A percentile compares a stretch with the other conserved stretches of the same genome.
Conservation (phyloP, 2,113 vertebrate genomes). For the Ptyas mucosa region DNA sequence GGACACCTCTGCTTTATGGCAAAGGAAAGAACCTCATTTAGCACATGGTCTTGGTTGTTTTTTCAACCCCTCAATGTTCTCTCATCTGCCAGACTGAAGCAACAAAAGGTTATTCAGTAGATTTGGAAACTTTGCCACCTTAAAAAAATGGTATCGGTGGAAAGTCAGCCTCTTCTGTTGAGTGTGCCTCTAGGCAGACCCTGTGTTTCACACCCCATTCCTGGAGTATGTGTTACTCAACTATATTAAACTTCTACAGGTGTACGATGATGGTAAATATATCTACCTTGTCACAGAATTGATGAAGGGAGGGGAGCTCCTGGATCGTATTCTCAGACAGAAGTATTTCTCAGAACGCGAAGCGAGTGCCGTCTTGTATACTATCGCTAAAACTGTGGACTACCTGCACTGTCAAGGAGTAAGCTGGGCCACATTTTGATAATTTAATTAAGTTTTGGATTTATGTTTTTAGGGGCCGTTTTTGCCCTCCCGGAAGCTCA, state of each 20-base stretch:
- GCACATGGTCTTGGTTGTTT: not conserved
- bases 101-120: not conserved
- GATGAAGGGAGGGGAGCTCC: constrained; percentile 95
- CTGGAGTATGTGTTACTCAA: not conserved
- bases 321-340: constrained; percentile 91
- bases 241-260: constrained; percentile 68
- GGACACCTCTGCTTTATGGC: not conserved
- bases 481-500: too few relatives aligned
- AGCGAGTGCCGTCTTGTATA: constrained; percentile 90
- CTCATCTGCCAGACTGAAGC: not conserved
- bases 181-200: not conserved
- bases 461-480: not conserved
- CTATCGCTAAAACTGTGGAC: constrained; percentile 92
- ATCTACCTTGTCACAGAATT: constrained; percentile 93
- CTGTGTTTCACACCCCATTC: not conserved
- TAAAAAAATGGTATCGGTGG: not conserved
- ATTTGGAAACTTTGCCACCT: not conserved
- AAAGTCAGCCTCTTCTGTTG: not conserved
- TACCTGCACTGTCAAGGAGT: constrained; percentile 98
- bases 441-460: not conserved
- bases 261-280: constrained; percentile 90
- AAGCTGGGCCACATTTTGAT: constrained; percentile 46
- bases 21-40: not conserved
- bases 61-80: not conserved
- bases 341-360: constrained; percentile 95